A percentile compares a stretch with the other conserved stretches of the same genome.
Conservation (phyloP, 1,140 invertebrate species). For the Aphis gossypii region DNA sequence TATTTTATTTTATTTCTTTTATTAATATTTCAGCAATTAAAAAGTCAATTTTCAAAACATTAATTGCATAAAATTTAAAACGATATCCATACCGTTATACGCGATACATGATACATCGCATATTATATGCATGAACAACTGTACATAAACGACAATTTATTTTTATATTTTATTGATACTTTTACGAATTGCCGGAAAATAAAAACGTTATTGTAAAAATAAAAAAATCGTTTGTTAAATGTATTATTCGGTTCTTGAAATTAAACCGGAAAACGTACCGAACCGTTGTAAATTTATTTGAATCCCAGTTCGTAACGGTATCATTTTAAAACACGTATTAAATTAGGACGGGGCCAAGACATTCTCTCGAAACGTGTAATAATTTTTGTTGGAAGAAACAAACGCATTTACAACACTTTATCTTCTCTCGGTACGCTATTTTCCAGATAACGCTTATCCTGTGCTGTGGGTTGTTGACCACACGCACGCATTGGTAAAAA, state of each 20-base stretch:
- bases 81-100: neutral
- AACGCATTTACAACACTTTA: neutral
- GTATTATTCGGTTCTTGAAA: constrained; percentile 40
- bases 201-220: constrained; percentile 42
- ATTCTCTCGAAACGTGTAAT: constrained; percentile 35
- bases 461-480: neutral
- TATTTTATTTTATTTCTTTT: neutral
- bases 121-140: neutral
- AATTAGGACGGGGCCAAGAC: constrained; percentile 44
- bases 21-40: neutral
- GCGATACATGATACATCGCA: neutral
- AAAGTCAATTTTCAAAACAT: neutral
- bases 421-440: constrained; percentile 21
- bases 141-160: constrained; percentile 5
- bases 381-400: constrained; percentile 23
- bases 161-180: neutral
- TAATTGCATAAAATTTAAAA: neutral
- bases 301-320: constrained; percentile 25
- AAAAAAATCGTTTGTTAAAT: constrained; percentile 37
- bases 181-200: neutral
- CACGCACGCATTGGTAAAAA: constrained; percentile 3
- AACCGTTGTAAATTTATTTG: constrained; percentile 52
- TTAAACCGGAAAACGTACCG: constrained; percentile 56
- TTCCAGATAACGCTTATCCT: constrained; percentile 42
- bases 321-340: constrained; percentile 35